These are phyloP conservation scores for Ceratitis capitata DNA, from an alignment of 1,140 invertebrate species.

Conservation along the genomic window DNA sequence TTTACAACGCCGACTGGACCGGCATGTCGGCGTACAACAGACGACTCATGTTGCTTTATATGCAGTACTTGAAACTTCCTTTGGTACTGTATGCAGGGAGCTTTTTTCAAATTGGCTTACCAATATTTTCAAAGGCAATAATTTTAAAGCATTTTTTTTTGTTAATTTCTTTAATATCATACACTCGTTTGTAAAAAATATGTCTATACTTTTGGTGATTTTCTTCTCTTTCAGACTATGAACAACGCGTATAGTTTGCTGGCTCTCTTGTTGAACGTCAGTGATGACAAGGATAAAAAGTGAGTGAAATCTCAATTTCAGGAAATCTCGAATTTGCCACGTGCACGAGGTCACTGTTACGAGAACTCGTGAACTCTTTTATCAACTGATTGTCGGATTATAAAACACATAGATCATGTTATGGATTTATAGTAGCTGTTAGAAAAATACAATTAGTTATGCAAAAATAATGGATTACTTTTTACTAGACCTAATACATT, in stretches of 20 bases:
- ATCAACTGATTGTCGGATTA: no score
- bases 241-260: constrained; percentile 60
- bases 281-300: constrained; percentile 46
- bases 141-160: no score
- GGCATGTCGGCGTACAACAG: constrained; percentile 43
- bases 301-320: no score
- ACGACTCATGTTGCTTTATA: constrained; percentile 52
- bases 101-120: constrained; percentile 58
- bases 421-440: no score
- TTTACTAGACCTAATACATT: no score
- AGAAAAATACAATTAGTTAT: no score
- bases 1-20: constrained; percentile 56
- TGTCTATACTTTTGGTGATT: not conserved
- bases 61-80: constrained; percentile 55
- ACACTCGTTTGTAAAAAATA: not conserved
- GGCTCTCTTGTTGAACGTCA: constrained; percentile 54
- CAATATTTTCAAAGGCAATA: constrained; percentile 59
- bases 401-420: no score
- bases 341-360: no score
- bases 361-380: no score
- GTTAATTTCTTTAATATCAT: not conserved
- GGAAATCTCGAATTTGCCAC: no score
- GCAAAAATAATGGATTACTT: no score
- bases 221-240: constrained; percentile 49
- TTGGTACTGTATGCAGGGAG: constrained; percentile 51